Evolutionary conservation across 2,113 vertebrate species (phyloP).

Genomic region (Gambusia affinis): DNA sequence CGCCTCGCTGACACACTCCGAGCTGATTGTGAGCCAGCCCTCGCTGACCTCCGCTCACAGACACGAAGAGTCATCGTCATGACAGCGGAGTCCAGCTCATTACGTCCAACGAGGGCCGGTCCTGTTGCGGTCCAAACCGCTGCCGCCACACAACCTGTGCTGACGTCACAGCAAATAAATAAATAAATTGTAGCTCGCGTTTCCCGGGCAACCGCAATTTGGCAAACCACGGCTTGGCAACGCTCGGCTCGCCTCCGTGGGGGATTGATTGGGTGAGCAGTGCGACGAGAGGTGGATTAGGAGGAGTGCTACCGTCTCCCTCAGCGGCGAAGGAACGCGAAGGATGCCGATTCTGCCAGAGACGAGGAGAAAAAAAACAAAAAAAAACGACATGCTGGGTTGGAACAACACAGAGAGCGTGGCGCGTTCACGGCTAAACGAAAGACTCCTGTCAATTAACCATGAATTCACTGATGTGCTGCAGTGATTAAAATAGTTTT

Average conservation of each 20-base stretch:
- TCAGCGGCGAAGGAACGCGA: conserved; percentile 25
- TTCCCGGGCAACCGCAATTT: conserved; percentile 54
- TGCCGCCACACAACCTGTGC: conserved; percentile 55
- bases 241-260: conserved; percentile 39
- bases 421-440: conserved; percentile 33
- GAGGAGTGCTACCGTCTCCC: conserved; percentile 58
- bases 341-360: conserved; percentile 31
- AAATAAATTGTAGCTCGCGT: conserved; percentile 27
- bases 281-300: conserved; percentile 66
- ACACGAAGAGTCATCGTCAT: conserved; percentile 45
- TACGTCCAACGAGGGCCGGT: conserved; percentile 54
- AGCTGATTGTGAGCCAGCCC: conserved; percentile 60
- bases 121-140: conserved; percentile 55
- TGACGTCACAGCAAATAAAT: conserved; percentile 54
- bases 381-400: conserved; percentile 5
- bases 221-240: conserved; percentile 40
- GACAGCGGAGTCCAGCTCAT: conserved; percentile 58
- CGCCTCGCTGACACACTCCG: conserved; percentile 31
- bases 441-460: conserved; percentile 37
- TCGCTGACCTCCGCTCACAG: conserved; percentile 49
- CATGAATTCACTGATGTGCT: conserved; percentile 35
- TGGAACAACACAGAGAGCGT: conserved; percentile 29
- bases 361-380: conserved; percentile 30
- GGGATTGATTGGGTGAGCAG: conserved; percentile 72
- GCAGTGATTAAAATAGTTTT: conserved; percentile 15